A percentile compares a stretch with the other conserved stretches of the same genome.
Evolutionary conservation across 1,140 invertebrate species (phyloP).

Genomic region (Aphelenchoides besseyi): DNA sequence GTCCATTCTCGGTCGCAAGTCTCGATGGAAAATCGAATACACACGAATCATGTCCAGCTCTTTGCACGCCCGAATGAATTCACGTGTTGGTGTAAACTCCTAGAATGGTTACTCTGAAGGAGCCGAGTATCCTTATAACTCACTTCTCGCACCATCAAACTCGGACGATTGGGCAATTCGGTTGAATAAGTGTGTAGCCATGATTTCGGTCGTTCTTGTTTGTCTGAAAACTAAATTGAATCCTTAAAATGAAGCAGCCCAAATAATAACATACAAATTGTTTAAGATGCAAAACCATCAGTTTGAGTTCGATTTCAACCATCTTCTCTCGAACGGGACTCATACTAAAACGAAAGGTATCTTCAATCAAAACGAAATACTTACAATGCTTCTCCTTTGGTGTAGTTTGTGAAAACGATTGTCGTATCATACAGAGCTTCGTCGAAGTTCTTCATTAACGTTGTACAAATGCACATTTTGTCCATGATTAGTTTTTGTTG

Average conservation of each 20-base stretch:
- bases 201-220: slow-evolving; percentile 8
- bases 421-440: slow-evolving; percentile 12
- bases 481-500: slow-evolving; percentile 15
- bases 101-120: background rate
- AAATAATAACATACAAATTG: slow-evolving; percentile 6
- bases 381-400: slow-evolving; percentile 18
- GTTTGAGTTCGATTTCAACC: slow-evolving; percentile 20
- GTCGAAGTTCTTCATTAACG: slow-evolving; percentile 2
- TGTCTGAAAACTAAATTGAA: background rate
- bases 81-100: background rate
- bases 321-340: background rate
- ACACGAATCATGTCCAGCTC: background rate
- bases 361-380: background rate
- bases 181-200: background rate
- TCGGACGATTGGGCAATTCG: background rate
- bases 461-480: background rate
- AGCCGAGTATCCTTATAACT: background rate
- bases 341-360: background rate
- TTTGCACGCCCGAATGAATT: background rate
- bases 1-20: background rate
- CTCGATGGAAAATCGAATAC: background rate
- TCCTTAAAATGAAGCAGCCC: background rate
- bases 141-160: background rate
- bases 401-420: background rate
- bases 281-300: slow-evolving; percentile 11